Evolutionary conservation across 2,888 invertebrate species (phyloP).

Genomic region (Neria commutata): DNA sequence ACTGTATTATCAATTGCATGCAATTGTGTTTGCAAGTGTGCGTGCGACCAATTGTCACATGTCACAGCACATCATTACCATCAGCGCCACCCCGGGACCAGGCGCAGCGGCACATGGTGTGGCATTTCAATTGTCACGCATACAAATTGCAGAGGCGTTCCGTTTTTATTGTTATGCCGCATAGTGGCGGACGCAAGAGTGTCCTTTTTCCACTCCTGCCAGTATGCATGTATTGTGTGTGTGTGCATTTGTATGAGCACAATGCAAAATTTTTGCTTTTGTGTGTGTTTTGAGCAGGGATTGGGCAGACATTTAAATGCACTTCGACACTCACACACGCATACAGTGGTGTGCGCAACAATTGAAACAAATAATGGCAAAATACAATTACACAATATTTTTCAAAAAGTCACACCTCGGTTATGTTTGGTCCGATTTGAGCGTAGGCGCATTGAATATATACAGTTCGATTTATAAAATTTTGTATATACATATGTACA

Average conservation of each 20-base stretch:
- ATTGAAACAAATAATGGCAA: too few relatives aligned
- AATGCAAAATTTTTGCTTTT: slow-evolving; percentile 29
- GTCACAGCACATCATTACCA: slow-evolving; percentile 32
- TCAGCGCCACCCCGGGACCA: slow-evolving; percentile 7
- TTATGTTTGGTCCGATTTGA: too few relatives aligned
- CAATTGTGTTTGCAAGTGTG: slow-evolving; percentile 9
- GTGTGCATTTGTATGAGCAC: slow-evolving; percentile 29
- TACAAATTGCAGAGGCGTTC: slow-evolving; percentile 32
- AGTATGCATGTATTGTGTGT: slow-evolving; percentile 8
- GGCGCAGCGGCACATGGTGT: slow-evolving; percentile 5
- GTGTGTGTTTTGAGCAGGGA: slow-evolving; percentile 8
- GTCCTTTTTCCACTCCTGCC: slow-evolving; percentile 8
- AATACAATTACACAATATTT: too few relatives aligned
- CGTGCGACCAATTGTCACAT: slow-evolving; percentile 15
- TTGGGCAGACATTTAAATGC: not conserved
- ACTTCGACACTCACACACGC: not conserved
- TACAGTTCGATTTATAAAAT: too few relatives aligned
- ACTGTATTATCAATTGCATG: slow-evolving; percentile 54
- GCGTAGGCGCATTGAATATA: too few relatives aligned
- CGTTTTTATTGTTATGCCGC: slow-evolving; percentile 19
- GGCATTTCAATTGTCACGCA: slow-evolving; percentile 20
- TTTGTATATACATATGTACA: too few relatives aligned
- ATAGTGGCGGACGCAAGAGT: not conserved
- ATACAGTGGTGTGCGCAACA: too few relatives aligned
- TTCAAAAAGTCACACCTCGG: too few relatives aligned